Conservation (phyloP, 1,140 invertebrate species). For the Drosophila nigrodunni region DNA sequence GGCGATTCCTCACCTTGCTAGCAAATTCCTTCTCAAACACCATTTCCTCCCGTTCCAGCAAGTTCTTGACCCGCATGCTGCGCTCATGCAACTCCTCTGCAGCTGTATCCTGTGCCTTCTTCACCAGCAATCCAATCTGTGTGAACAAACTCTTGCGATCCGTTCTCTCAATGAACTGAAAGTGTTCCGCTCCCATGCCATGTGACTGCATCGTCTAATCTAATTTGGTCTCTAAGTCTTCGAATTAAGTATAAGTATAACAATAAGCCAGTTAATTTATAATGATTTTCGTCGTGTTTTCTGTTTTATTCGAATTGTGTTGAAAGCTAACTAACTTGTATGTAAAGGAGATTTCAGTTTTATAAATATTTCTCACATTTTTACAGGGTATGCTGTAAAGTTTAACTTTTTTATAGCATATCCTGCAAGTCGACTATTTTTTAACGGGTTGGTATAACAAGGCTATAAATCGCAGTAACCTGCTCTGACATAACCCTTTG, state of each 20-base stretch:
- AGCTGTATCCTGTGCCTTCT: conserved; percentile 54
- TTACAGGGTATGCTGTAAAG: too few species aligned
- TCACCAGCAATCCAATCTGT: conserved; percentile 70
- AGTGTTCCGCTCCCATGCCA: conserved; percentile 59
- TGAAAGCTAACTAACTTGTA: not conserved
- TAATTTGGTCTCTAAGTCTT: too few species aligned
- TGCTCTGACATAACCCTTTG: conserved; percentile 6
- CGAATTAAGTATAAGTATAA: conserved; percentile 1
- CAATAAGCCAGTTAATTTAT: conserved; percentile 38
- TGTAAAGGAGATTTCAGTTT: not conserved
- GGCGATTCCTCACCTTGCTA: conserved; percentile 67
- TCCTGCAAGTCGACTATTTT: too few species aligned
- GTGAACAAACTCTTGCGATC: conserved; percentile 71
- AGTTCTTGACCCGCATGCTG: conserved; percentile 42
- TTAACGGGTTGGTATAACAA: not conserved
- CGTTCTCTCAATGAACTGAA: conserved; percentile 64
- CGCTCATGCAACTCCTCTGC: conserved; percentile 59
- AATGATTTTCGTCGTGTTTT: not conserved
- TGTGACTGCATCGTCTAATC: conserved; percentile 45
- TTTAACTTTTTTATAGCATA: too few species aligned
- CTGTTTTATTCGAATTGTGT: not conserved
- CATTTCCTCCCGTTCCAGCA: conserved; percentile 72
- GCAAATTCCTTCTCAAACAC: conserved; percentile 73
- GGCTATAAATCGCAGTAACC: not conserved
- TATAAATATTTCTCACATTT: not conserved